Evolutionary conservation across 2,113 vertebrate species (phyloP).

Genomic region (Pituophis catenifer): DNA sequence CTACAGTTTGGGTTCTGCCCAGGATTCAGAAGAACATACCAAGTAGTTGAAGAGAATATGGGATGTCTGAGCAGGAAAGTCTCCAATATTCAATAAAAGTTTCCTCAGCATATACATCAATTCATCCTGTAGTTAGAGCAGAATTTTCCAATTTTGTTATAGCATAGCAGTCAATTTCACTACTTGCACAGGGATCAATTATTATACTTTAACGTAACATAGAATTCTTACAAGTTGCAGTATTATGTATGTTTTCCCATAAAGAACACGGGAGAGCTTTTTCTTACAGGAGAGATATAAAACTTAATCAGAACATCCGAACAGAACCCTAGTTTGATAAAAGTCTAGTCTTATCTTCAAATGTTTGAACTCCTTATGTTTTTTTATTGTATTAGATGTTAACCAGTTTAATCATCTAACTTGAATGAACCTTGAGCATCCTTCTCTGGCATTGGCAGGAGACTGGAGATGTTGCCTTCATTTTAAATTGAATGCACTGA

Average conservation of each 20-base stretch:
- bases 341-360: background rate
- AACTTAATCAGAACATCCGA: background rate
- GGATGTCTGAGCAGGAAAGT: conserved; percentile 96
- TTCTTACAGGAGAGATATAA: background rate
- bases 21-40: conserved; percentile 70
- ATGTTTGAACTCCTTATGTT: background rate
- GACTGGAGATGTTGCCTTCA: background rate
- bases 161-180: background rate
- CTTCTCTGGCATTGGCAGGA: background rate
- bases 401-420: background rate
- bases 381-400: background rate
- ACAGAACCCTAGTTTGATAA: background rate
- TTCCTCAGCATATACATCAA: conserved; percentile 98
- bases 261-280: background rate
- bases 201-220: background rate
- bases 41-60: conserved; percentile 98
- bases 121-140: conserved; percentile 81
- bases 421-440: background rate
- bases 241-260: background rate
- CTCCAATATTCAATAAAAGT: conserved; percentile 93
- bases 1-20: background rate
- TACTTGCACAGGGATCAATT: background rate
- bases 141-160: background rate
- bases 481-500: background rate
- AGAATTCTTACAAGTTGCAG: background rate